phyloP scores from a whole-genome alignment of 92 coral and sea anemone species.

The Diadumene lineata region DNA sequence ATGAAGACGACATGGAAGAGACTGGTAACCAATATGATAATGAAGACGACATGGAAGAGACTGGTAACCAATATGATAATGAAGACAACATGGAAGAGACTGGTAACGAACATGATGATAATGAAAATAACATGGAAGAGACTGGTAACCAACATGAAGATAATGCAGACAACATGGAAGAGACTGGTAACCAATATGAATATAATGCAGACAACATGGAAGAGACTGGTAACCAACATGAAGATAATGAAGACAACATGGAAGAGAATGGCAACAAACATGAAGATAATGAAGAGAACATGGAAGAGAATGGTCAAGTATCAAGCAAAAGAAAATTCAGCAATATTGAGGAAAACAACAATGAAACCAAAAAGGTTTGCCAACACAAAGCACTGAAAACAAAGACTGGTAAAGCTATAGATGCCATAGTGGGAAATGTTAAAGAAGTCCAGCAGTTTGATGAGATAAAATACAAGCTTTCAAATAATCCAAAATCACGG shows the following conservation, averaged over 20 bases:
- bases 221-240: neutral
- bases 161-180: neutral
- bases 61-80: neutral
- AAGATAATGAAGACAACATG: neutral
- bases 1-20: neutral
- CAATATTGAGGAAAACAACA: neutral
- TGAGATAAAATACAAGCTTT: slow-evolving; percentile 24
- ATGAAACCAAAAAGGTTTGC: neutral
- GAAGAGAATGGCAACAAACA: neutral
- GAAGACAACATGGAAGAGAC: neutral
- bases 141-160: neutral
- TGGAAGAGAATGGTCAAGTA: neutral
- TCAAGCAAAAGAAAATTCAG: neutral
- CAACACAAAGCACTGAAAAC: neutral
- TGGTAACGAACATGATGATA: too few relatives aligned
- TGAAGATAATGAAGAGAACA: neutral
- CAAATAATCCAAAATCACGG: slow-evolving; percentile 38
- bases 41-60: neutral
- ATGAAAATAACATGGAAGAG: neutral
- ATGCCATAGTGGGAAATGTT: slow-evolving; percentile 31
- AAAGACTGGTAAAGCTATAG: slow-evolving; percentile 44
- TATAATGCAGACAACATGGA: neutral
- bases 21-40: neutral
- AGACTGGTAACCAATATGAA: neutral
- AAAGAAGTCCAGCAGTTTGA: slow-evolving; percentile 40